These are phyloP conservation scores for Perccottus glenii DNA, from an alignment of 2,113 vertebrate genomes.

Conservation along the genomic window DNA sequence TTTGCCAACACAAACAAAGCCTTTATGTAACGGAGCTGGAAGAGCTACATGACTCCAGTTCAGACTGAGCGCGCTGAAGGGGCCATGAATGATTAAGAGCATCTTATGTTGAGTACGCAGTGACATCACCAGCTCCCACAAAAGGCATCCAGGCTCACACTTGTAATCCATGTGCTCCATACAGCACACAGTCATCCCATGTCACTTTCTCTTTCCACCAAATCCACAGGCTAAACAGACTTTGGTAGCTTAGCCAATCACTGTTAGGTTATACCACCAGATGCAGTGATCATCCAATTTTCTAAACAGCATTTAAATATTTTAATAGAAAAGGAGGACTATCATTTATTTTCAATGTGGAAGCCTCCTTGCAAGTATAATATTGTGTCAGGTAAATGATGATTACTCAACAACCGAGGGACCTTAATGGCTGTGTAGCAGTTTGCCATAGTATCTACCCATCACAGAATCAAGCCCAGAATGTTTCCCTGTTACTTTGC, in stretches of 20 bases:
- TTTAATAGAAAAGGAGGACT: constrained; percentile 13
- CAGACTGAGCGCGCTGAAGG: constrained; percentile 56
- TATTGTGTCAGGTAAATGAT: constrained; percentile 7
- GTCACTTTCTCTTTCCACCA: constrained; percentile 32
- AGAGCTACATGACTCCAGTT: constrained; percentile 54
- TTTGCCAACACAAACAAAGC: constrained; percentile 19
- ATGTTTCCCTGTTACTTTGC: too few species aligned
- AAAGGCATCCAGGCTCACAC: constrained; percentile 25
- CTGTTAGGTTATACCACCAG: constrained; percentile 17
- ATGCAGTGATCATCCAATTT: background rate
- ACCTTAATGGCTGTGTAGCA: background rate
- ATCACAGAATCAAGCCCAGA: background rate
- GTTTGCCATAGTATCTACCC: background rate
- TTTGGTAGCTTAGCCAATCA: constrained; percentile 20
- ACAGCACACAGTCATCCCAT: constrained; percentile 18
- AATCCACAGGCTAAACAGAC: constrained; percentile 7
- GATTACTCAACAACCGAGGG: constrained; percentile 7
- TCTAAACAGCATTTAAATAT: constrained; percentile 31
- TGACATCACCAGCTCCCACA: constrained; percentile 58
- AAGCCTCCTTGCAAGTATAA: constrained; percentile 9
- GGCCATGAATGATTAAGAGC: constrained; percentile 70
- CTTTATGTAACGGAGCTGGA: constrained; percentile 64
- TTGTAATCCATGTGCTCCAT: constrained; percentile 51
- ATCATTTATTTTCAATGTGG: constrained; percentile 49
- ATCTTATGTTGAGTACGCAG: constrained; percentile 35